Conservation (phyloP, 2,113 vertebrate species). For the Gadus macrocephalus region DNA sequence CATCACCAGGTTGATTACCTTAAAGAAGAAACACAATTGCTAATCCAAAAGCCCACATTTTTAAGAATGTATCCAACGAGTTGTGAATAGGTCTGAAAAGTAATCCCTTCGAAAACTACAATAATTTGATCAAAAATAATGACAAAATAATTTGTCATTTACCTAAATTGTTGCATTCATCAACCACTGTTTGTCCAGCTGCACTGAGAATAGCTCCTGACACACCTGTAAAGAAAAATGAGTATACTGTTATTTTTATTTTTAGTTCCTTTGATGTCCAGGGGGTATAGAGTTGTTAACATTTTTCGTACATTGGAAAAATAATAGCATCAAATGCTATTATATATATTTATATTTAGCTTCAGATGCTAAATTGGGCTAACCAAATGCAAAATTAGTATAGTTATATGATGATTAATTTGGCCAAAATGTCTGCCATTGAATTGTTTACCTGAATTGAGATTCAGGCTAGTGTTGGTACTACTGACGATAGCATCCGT, state of each 20-base stretch:
- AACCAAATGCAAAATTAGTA: neutral
- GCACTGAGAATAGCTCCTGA: constrained; percentile 58
- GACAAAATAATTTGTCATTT: constrained; percentile 15
- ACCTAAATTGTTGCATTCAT: constrained; percentile 53
- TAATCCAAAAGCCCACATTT: neutral
- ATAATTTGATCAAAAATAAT: too few species aligned
- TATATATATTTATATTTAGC: too few species aligned
- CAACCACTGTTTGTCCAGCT: constrained; percentile 44
- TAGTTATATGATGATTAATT: neutral
- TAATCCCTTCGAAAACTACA: too few species aligned
- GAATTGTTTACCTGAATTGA: constrained; percentile 38
- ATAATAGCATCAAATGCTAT: neutral
- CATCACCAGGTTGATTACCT: constrained; percentile 47
- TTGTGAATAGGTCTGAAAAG: too few species aligned
- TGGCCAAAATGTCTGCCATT: neutral
- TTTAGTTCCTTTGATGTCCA: too few species aligned
- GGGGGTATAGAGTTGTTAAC: neutral
- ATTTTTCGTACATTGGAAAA: neutral
- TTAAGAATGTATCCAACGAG: too few species aligned
- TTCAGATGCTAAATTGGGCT: neutral
- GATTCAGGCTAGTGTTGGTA: constrained; percentile 49
- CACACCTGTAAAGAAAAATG: constrained; percentile 38
- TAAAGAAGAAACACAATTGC: neutral
- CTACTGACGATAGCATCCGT: constrained; percentile 56
- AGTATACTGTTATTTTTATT: neutral